phyloP scores from a whole-genome alignment of 2,888 invertebrate species.

The Drosophila pegasa region DNA sequence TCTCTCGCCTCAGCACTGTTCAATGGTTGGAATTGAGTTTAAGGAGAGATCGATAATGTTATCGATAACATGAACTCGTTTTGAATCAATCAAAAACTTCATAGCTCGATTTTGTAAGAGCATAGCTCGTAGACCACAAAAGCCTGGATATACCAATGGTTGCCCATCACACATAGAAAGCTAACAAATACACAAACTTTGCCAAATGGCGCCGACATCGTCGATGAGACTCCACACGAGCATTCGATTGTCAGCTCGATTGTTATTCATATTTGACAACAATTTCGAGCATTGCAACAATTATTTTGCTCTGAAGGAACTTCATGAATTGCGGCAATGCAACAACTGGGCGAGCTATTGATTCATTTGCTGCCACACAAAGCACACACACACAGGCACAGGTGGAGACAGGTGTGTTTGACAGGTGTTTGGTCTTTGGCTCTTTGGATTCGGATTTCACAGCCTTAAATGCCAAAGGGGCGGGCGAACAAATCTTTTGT shows the following conservation, averaged over 20 bases:
- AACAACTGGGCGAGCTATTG: not conserved
- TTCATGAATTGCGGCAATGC: slow-evolving; percentile 1
- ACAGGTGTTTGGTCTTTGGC: slow-evolving; percentile 10
- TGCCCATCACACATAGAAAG: not conserved
- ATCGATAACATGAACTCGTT: not conserved
- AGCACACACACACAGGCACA: not conserved
- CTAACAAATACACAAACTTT: too few species aligned
- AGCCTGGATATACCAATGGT: not conserved
- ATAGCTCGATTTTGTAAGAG: too few species aligned
- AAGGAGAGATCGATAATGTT: not conserved
- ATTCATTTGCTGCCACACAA: not conserved
- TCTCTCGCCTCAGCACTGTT: too few species aligned
- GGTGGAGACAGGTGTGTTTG: slow-evolving; percentile 6
- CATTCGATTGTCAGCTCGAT: not conserved
- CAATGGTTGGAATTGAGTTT: too few species aligned
- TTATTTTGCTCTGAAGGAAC: not conserved
- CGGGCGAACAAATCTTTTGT: slow-evolving; percentile 5
- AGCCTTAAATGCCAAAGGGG: not conserved
- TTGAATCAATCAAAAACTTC: not conserved
- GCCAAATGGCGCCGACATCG: too few species aligned
- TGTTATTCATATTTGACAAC: slow-evolving; percentile 5
- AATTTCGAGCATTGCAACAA: slow-evolving; percentile 2
- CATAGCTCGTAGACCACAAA: not conserved
- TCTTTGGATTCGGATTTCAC: slow-evolving; percentile 3
- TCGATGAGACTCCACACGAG: not conserved